Evolutionary conservation across 2,113 vertebrate genomes (phyloP), one percentile per base, ranked within the genome.

Genomic region (Sigmodon hispidus): DNA sequence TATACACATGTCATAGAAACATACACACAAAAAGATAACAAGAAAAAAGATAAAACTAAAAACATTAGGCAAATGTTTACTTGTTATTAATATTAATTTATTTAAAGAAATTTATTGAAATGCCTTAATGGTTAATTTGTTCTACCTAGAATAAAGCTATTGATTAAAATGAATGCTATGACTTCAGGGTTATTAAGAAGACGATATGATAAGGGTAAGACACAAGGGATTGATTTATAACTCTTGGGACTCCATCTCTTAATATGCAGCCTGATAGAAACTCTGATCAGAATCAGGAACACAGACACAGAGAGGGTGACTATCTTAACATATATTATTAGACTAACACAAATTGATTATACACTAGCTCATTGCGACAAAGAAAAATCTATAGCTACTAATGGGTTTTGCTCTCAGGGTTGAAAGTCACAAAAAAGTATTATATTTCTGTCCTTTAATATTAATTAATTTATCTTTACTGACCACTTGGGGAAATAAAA

Each of bases 331-430:
- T 48, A 93, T 3, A 57, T 24, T 45, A 80, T 92, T 59, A 96
- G 57, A 88, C n/a, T 79, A 96, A 75, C 67, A 75, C 43, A 80
- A 96, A 96, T 96, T 94, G 91, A 93, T 97, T 97, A 94, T 69
- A 48, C 65, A 57, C 59, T 97, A 93, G 31, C 45, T 96, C 94
- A 87, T 81, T 52, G 84, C 94, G 86, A 52, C 5, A 89, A 89
- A 95, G 90, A 92, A 94, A 93, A 98, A 94, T 95, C 95, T 96
- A 95, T 96, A 96, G 55, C 75, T 96, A 93, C 85, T 98, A 96
- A 97, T 95, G 48, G 75, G 65, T 94, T 97, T 98, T 97, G 73
- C 72, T 97, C 84, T 94, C 72, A 24, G 34, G 55, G 86, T 92
- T 90, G 75, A 94, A 91, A 95, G 96, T 96, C 90, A 94, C 48